Conservation (phyloP, 2,113 vertebrate genomes). For the Poeciliopsis occidentalis region DNA sequence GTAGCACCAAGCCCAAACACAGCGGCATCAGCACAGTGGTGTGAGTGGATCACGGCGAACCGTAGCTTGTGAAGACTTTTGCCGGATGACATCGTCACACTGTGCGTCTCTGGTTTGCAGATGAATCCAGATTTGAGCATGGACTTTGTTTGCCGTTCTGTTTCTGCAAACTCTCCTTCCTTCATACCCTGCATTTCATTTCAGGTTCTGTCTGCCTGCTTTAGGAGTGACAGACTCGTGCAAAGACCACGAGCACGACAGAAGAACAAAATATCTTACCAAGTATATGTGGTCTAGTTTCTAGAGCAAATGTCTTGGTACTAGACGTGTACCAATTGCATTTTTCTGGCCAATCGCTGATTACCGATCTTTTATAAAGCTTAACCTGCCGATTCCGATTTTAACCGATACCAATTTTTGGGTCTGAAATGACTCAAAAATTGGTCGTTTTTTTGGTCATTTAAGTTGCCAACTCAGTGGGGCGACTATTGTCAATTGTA, state of each 20-base stretch:
- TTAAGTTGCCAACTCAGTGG: too few relatives aligned
- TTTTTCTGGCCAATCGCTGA: too few relatives aligned
- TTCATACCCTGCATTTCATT: slow-evolving; percentile 10
- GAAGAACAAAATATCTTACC: too few relatives aligned
- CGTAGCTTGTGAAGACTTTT: slow-evolving; percentile 34
- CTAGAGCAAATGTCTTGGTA: too few relatives aligned
- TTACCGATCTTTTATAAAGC: too few relatives aligned
- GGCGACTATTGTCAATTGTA: too few relatives aligned
- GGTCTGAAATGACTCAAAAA: too few relatives aligned
- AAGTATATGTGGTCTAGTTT: too few relatives aligned
- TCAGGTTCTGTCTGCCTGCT: slow-evolving; percentile 40
- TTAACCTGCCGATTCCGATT: too few relatives aligned
- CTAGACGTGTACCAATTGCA: too few relatives aligned
- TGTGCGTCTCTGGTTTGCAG: slow-evolving; percentile 56
- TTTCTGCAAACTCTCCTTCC: slow-evolving; percentile 17
- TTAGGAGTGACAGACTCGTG: slow-evolving; percentile 60
- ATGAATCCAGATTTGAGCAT: slow-evolving; percentile 46
- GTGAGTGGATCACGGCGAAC: slow-evolving; percentile 68
- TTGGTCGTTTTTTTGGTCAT: too few relatives aligned
- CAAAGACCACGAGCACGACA: slow-evolving; percentile 65
- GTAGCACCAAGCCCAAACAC: slow-evolving; percentile 92
- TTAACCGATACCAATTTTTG: too few relatives aligned
- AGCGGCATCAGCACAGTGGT: slow-evolving; percentile 98
- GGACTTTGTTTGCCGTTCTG: slow-evolving; percentile 38
- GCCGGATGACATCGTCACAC: slow-evolving; percentile 36